These are phyloP conservation scores for Tanypteryx hageni DNA, from an alignment of 2,888 invertebrate species.

Conservation along the genomic window DNA sequence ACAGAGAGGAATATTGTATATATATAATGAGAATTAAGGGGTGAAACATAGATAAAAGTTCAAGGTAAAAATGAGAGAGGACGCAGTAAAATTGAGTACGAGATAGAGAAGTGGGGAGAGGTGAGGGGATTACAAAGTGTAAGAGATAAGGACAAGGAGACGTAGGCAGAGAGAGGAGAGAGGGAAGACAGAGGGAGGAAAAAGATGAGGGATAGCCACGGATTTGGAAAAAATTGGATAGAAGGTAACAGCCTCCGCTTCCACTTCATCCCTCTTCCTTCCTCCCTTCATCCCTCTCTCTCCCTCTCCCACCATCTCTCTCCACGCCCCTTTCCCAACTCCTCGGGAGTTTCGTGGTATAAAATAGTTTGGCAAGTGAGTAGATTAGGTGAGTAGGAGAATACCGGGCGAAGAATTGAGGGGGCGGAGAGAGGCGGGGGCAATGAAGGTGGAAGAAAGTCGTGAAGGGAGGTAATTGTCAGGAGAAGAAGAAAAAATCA, in stretches of 20 bases:
- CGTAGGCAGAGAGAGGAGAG: neutral
- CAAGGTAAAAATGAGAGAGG: neutral
- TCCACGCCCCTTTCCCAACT: too few relatives aligned
- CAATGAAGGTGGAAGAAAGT: too few relatives aligned
- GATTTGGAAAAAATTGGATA: conserved; percentile 31
- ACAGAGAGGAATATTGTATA: neutral
- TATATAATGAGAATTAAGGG: neutral
- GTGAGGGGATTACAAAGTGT: neutral
- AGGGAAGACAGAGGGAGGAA: neutral
- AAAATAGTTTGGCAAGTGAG: conserved; percentile 34
- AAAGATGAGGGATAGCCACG: neutral
- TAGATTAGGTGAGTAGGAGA: conserved; percentile 6
- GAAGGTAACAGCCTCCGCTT: neutral
- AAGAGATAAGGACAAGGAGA: neutral
- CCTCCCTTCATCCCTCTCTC: neutral
- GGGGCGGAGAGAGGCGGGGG: too few relatives aligned
- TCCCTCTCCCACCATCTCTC: neutral
- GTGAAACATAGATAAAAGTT: neutral
- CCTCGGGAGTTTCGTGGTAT: neutral
- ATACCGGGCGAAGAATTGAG: too few relatives aligned
- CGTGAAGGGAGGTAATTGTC: too few relatives aligned
- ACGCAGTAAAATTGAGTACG: neutral
- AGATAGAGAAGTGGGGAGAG: neutral
- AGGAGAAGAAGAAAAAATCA: too few relatives aligned
- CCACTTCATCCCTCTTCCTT: neutral